These are phyloP conservation scores for Polypedilum vanderplanki DNA, from an alignment of 1,140 invertebrate genomes.

Conservation along the genomic window DNA sequence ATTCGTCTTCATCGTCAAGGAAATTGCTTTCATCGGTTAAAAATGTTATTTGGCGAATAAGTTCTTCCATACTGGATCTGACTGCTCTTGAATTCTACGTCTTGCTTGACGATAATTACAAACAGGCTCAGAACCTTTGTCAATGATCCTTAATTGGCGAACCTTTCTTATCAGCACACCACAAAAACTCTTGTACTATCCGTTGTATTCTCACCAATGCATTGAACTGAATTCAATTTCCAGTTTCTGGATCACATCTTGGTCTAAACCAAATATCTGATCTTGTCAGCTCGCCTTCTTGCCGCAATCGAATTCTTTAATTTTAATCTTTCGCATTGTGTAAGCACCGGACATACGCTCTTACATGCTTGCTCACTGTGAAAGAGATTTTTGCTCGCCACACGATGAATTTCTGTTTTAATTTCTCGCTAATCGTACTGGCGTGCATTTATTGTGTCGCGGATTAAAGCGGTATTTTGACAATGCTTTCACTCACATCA, in stretches of 20 bases:
- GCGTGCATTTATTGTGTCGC: conserved; percentile 64
- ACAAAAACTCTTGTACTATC: conserved; percentile 57
- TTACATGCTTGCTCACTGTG: conserved; percentile 74
- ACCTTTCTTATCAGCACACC: conserved; percentile 75
- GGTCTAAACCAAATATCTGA: conserved; percentile 53
- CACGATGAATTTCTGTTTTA: conserved; percentile 58
- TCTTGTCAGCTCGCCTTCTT: conserved; percentile 53
- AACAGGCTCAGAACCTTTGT: conserved; percentile 61
- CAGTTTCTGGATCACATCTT: conserved; percentile 60
- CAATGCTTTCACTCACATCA: conserved; percentile 45
- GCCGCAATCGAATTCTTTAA: conserved; percentile 66
- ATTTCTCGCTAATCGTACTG: conserved; percentile 44
- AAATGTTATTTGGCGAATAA: conserved; percentile 56
- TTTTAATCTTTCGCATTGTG: conserved; percentile 68
- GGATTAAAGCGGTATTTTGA: conserved; percentile 73
- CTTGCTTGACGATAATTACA: conserved; percentile 71
- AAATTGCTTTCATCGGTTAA: conserved; percentile 48
- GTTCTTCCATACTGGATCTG: conserved; percentile 53
- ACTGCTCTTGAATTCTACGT: conserved; percentile 43
- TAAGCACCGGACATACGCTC: conserved; percentile 70
- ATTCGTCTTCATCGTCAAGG: conserved; percentile 33
- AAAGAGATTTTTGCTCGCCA: conserved; percentile 86
- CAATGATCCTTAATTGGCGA: conserved; percentile 71
- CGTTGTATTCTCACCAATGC: conserved; percentile 49
- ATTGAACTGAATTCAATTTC: conserved; percentile 73